Evolutionary conservation across 1,140 invertebrate genomes (phyloP).

Genomic region (Microplitis mediator): DNA sequence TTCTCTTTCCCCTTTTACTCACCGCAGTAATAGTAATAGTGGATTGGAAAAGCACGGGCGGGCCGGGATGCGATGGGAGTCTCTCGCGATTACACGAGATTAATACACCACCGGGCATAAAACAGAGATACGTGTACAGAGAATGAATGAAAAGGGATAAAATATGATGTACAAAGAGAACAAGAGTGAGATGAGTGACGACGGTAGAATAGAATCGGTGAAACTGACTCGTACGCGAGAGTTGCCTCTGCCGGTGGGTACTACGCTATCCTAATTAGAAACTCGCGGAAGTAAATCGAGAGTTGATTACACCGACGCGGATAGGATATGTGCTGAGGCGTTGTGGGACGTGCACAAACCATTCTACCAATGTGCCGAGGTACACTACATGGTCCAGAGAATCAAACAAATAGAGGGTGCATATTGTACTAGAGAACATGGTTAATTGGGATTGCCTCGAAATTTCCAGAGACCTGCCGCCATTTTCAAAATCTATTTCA

Average conservation of each 20-base stretch:
- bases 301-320: conserved; percentile 25
- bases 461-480: not conserved
- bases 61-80: no score
- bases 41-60: not conserved
- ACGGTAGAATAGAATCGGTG: not conserved
- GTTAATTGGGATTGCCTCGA: conserved; percentile 17
- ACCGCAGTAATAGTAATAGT: not conserved
- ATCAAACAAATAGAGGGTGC: conserved; percentile 16
- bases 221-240: conserved; percentile 1
- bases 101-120: conserved; percentile 24
- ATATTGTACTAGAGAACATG: conserved; percentile 11
- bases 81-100: conserved; percentile 21
- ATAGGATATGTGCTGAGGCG: conserved; percentile 10
- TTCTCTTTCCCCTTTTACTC: not conserved
- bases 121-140: not conserved
- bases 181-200: not conserved
- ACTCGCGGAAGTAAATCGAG: conserved; percentile 30
- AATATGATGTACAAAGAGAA: no score
- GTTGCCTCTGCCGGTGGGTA: no score
- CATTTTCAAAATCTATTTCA: not conserved
- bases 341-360: conserved; percentile 9
- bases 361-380: not conserved
- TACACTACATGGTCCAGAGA: not conserved
- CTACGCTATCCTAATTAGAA: conserved; percentile 18
- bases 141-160: not conserved